Base-by-base conservation (phyloP, 2,797 vertebrate species). In the Phataginus tricuspis region DNA sequence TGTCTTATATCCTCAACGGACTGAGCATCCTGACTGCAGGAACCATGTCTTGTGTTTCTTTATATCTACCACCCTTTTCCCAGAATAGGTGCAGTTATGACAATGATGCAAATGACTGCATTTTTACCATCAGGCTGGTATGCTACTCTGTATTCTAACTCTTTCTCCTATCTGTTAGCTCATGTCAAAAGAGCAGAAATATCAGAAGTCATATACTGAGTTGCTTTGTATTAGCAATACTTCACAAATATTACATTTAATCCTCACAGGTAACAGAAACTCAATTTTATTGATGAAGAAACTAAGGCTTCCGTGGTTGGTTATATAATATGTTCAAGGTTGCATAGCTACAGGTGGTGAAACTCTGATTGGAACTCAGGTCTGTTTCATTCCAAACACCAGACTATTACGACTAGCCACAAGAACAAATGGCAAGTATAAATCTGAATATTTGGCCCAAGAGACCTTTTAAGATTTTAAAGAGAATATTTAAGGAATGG, bases 261-360 rank as follows among this genome's bases (percentile, higher is more conserved):
- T 71, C 39, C 53, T 77, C 34, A 78, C 0, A 55, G 45, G n/a
- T 63, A 92, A 49, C 55, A 53, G 13, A 89, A 91, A 7, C 61
- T 95, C 3, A 37, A 80, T 94, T 95, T 96, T 92, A 86, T 7
- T 94, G 69, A 91, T 68, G 53, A 94, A 51, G 37, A 96, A 96
- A 85, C 10, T 49, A 96, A 92, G 53, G 27, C 18, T 86, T 71
- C 95, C 5, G 8, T 45, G 45, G 45, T 42, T 74, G 16, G n/a
- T 78, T 95, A 78, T 88, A 42, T n/a, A 91, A 59, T 55, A 85
- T 51, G 9, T 45, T 75, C 25, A 87, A 63, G 53, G 77, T 57
- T 53, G 37, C 39, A 75, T 5, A 94, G 84, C 25, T 61, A 53
- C 19, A 96, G 39, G 37, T 39, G 7, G 49, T 77, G 5, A 87